phyloP scores from a whole-genome alignment of 2,797 vertebrate genomes.

The Darevskia nairensis region DNA sequence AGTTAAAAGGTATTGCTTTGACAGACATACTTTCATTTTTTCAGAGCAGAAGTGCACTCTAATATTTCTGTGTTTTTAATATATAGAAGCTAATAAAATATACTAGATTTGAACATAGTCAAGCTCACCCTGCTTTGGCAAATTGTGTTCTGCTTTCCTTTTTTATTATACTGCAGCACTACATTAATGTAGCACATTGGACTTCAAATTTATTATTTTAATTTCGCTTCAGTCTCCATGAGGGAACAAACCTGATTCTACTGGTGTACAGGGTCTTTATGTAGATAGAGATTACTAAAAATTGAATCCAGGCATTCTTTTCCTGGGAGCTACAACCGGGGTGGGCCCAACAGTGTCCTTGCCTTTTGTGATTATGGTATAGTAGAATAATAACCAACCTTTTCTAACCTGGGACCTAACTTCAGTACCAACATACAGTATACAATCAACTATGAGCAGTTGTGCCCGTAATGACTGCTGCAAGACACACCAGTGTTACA shows the following conservation, averaged over 20 bases:
- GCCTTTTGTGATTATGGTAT: not conserved
- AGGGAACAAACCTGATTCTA: slow-evolving; percentile 11
- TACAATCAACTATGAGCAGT: not conserved
- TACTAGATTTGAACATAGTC: slow-evolving; percentile 3
- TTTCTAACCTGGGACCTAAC: not conserved
- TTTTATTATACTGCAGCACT: not conserved
- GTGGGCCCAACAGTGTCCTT: not conserved
- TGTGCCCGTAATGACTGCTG: not conserved
- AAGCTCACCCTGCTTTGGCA: not conserved
- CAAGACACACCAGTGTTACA: not conserved
- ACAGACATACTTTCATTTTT: not conserved
- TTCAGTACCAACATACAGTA: not conserved
- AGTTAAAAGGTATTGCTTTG: slow-evolving; percentile 22
- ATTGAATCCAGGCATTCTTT: not conserved
- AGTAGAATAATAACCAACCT: not conserved
- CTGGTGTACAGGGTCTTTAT: not conserved
- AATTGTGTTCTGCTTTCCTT: not conserved
- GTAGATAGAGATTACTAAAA: not conserved
- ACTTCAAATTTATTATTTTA: slow-evolving; percentile 9
- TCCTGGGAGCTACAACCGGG: not conserved
- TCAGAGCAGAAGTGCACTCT: slow-evolving; percentile 39
- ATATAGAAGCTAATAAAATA: slow-evolving; percentile 12
- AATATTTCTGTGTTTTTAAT: not conserved
- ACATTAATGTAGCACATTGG: not conserved
- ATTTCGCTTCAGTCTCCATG: slow-evolving; percentile 28